phyloP scores from a whole-genome alignment of 1,140 invertebrate genomes.

The Leucophenga varia region DNA sequence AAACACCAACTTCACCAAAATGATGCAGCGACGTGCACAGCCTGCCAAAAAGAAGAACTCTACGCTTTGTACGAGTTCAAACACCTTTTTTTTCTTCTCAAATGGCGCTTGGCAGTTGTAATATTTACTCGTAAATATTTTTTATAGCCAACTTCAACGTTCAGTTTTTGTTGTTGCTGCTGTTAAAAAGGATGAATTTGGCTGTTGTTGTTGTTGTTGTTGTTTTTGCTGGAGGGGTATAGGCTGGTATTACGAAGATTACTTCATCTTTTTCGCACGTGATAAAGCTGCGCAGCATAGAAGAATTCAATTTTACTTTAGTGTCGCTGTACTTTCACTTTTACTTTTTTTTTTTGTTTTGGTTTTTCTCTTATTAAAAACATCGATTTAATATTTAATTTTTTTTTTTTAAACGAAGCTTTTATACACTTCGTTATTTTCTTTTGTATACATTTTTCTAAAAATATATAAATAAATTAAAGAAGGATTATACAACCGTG shows the following conservation, averaged over 20 bases:
- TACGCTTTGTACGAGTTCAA: no score
- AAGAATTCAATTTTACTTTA: conserved; percentile 29
- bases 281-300: conserved; percentile 1
- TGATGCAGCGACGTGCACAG: no score
- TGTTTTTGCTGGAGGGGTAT: conserved; percentile 6
- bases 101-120: conserved; percentile 16
- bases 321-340: not conserved
- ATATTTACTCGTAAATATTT: conserved; percentile 53
- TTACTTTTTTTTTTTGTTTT: not conserved
- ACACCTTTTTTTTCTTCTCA: no score
- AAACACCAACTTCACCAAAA: no score
- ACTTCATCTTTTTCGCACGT: conserved; percentile 12
- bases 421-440: no score
- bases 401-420: no score
- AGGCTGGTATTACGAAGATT: conserved; percentile 12
- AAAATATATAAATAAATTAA: not conserved
- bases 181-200: not conserved
- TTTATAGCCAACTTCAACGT: conserved; percentile 35
- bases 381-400: no score
- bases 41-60: no score
- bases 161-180: not conserved
- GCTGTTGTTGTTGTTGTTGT: not conserved
- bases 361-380: no score
- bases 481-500: no score
- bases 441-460: conserved; percentile 1